Evolutionary conservation across 2,888 invertebrate genomes (phyloP), one percentile per base, ranked within the genome.

Genomic region (Athalia rosae): DNA sequence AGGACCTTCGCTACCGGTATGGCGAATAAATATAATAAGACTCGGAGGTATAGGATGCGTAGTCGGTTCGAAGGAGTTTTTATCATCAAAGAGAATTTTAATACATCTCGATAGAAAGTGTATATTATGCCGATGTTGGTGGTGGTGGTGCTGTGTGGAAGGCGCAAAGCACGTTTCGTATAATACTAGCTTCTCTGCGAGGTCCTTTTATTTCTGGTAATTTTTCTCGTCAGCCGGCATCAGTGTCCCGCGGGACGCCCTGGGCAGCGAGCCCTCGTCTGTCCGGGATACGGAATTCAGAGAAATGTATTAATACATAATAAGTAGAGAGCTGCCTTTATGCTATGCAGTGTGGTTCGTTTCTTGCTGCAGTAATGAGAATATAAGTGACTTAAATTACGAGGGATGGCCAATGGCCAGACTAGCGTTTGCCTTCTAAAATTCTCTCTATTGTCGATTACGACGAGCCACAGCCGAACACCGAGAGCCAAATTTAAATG

Each of bases 291-390:
- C 83, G 79, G 83, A 84, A 86, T 87, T 85, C 85, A 84, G 83
- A 85, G 87, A 85, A 87, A 87, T 85, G 84, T 86, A 87, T 87
- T 87, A 87, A 87, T 86, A 85, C 85, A 83, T 85, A 86, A 87
- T 86, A 86, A 87, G 85, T 84, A 82, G 81, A 82, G 82, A 84
- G 74, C 79, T 80, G 81, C 80, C 83, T 84, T 79, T 80, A 78
- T 81, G 79, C 79, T 78, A 74, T 74, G 81, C 79, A 78, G 79
- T 76, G 77, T 79, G 78, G 79, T 80, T 78, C 76, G 61, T 63
- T 71, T 61, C 13, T 71, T 71, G 61, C 73, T 76, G 56, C 78
- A 45, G 76, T 78, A 76, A 78, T 78, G 78, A 78, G 78, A 78
- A 78, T 78, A 78, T 78, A 78, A 78, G 78, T 78, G 78, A 78